Evolutionary conservation across 2,113 vertebrate genomes (phyloP).

Genomic region (Pedionomus torquatus): DNA sequence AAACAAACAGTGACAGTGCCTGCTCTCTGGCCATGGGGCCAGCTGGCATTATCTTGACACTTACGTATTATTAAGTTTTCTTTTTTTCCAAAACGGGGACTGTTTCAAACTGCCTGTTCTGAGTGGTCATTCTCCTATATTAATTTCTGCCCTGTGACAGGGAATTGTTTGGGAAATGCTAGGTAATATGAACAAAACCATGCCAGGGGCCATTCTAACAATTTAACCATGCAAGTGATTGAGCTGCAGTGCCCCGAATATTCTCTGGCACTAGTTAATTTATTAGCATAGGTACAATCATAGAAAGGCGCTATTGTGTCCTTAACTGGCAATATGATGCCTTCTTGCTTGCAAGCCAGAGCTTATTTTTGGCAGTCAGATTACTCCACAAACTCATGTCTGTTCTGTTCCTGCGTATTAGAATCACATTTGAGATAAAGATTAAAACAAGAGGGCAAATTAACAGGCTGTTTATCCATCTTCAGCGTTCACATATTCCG

Average conservation of each 20-base stretch:
- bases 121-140: background rate
- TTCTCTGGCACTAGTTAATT: background rate
- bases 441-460: constrained; percentile 26
- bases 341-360: background rate
- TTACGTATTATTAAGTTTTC: background rate
- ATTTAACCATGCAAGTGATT: background rate
- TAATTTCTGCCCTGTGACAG: background rate
- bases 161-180: background rate
- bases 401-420: background rate
- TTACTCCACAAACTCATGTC: background rate
- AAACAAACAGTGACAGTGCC: background rate
- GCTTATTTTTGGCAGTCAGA: background rate
- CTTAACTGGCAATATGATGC: background rate
- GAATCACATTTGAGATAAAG: constrained; percentile 38
- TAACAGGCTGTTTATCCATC: constrained; percentile 6
- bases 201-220: background rate
- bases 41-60: background rate
- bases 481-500: background rate
- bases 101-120: background rate
- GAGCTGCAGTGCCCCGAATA: background rate
- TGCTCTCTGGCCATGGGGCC: background rate
- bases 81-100: background rate
- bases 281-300: background rate
- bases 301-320: background rate
- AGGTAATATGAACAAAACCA: background rate